Base-by-base conservation (phyloP, 2,113 vertebrate species). In the Guaruba guarouba region DNA sequence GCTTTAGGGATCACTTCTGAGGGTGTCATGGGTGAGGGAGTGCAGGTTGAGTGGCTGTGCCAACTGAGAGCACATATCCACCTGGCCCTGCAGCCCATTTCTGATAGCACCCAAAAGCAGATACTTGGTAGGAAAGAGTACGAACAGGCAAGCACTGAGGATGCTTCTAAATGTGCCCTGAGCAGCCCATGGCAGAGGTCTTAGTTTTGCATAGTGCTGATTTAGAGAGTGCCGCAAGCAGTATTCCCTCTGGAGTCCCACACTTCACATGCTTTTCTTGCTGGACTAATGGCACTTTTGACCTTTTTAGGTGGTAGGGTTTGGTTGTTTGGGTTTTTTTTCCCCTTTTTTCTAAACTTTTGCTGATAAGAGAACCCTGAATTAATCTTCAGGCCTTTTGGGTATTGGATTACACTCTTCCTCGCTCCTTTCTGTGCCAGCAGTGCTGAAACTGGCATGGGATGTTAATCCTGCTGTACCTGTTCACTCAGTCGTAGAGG, bases 351-450 rank as follows among this genome's bases (percentile, higher is more conserved):
- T 86, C 55, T 71, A 91, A 95, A 90, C 90, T 95, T 96, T 48
- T 80, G 68, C 68, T 87, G 83, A 91, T 96, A 93, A 93, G 75
- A 67, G 67, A 88, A n/a, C 55, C 74, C 91, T 74, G 78, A 94
- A 64, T 93, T 95, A 97, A 97, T 91, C 92, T 70, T 31, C 43
- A 46, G 41, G 86, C 63, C 96, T 94, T 92, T 49, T 82, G 96
- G 96, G 93, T 73, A 39, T 83, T 95, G 96, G 90, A 93, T 94
- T 85, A 82, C 92, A 81, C 31, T 92, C 27, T 74, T 51, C 68
- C 69, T 91, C 57, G 19, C 59, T 91, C 95, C 77, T 25, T 49
- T 35, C 81, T 66, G 51, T 63, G 91, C 27, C 93, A 96, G 61
- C 92, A 87, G 62, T 31, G 92, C 94, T 92, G 90, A 77, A 81